Evolutionary conservation across 1,140 invertebrate genomes (phyloP).

Genomic region (Procambarus virginalis): DNA sequence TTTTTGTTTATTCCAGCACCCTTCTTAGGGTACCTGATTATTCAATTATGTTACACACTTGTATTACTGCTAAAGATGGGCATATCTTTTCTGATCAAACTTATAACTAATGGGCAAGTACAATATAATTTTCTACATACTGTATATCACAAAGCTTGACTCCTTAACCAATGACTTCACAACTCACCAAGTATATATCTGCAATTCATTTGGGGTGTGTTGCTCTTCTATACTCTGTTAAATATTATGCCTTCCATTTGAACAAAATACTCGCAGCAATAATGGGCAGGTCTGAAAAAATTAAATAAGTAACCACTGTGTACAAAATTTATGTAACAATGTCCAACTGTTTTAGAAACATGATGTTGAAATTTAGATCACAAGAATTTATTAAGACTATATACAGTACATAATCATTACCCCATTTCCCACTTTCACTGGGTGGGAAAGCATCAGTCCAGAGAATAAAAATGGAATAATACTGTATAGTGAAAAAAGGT

Average conservation of each 20-base stretch:
- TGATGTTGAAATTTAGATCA: background rate
- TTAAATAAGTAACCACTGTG: conserved; percentile 2
- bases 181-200: conserved; percentile 84
- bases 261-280: conserved; percentile 94
- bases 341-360: background rate
- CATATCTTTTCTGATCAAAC: too few relatives aligned
- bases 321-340: background rate
- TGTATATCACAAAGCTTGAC: too few relatives aligned
- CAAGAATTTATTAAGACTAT: background rate
- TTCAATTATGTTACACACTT: too few relatives aligned
- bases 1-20: too few relatives aligned
- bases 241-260: conserved; percentile 91
- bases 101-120: too few relatives aligned
- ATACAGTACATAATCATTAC: background rate
- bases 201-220: conserved; percentile 95
- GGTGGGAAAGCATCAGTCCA: background rate
- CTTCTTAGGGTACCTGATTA: too few relatives aligned
- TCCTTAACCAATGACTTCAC: background rate
- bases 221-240: conserved; percentile 92
- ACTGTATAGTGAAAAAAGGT: too few relatives aligned
- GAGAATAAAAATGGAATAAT: too few relatives aligned
- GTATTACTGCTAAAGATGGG: too few relatives aligned
- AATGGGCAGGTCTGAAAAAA: conserved; percentile 91
- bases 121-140: too few relatives aligned
- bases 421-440: background rate